Percentiles rank a stretch among this genome's conserved stretches.
phyloP scores from a whole-genome alignment of 2,113 vertebrate species.

The Thinocorus orbignyianus region DNA sequence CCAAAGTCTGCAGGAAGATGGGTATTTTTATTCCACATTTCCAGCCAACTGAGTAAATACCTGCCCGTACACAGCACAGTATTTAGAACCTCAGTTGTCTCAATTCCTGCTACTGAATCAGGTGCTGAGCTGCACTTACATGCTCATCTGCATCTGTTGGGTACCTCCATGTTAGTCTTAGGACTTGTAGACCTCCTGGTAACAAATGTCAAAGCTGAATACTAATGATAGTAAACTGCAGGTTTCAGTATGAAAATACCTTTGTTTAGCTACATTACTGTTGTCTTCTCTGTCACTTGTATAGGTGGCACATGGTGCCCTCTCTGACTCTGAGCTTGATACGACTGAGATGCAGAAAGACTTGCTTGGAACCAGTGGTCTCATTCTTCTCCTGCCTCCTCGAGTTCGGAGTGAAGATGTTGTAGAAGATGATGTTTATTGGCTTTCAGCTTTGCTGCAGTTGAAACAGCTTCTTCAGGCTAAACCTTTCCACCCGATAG shows the following conservation, averaged over 20 bases:
- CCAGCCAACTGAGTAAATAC: neutral
- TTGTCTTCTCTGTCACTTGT: neutral
- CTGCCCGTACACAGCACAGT: neutral
- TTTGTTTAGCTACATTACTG: neutral
- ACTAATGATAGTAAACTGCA: neutral
- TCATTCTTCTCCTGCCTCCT: slow-evolving; percentile 86
- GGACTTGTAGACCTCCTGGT: neutral
- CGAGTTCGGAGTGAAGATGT: slow-evolving; percentile 18
- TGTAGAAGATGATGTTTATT: slow-evolving; percentile 79
- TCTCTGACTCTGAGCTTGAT: slow-evolving; percentile 75
- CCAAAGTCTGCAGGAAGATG: neutral
- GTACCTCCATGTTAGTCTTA: neutral
- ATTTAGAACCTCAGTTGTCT: neutral
- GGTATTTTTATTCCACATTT: neutral
- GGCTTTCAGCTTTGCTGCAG: slow-evolving; percentile 89
- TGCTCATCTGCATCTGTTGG: neutral
- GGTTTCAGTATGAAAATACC: neutral
- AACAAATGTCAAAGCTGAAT: neutral
- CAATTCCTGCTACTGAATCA: neutral
- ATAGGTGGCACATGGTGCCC: slow-evolving; percentile 80
- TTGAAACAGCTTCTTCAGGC: slow-evolving; percentile 90
- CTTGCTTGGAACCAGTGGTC: slow-evolving; percentile 84
- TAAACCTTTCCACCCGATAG: slow-evolving; percentile 81
- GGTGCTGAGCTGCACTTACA: neutral
- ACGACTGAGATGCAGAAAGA: slow-evolving; percentile 78